phyloP scores from a whole-genome alignment of 2,888 invertebrate genomes.

The Rhimphoctona megacephalus region DNA sequence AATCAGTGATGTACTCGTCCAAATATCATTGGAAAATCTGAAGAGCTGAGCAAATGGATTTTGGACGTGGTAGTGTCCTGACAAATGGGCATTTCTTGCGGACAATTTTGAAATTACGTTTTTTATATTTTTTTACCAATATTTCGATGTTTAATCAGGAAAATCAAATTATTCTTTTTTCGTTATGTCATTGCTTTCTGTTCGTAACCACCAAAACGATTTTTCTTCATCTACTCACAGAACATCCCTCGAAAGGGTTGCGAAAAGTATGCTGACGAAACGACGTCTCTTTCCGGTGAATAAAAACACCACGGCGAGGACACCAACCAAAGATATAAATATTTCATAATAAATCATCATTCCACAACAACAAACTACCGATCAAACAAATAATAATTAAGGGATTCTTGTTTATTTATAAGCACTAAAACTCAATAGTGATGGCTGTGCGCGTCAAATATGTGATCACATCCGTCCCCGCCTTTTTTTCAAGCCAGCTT shows the following conservation, averaged over 20 bases:
- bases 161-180: background rate
- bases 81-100: background rate
- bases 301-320: constrained; percentile 87
- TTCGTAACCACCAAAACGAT: background rate
- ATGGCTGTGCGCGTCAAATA: background rate
- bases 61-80: background rate
- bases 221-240: constrained; percentile 86
- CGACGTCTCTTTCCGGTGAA: constrained; percentile 87
- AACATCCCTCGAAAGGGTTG: constrained; percentile 89
- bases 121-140: background rate
- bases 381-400: background rate
- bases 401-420: background rate
- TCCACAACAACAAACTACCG: constrained; percentile 76
- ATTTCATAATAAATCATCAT: constrained; percentile 88
- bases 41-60: background rate
- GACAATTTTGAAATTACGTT: background rate
- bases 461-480: background rate
- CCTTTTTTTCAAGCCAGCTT: constrained; percentile 1
- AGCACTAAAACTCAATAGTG: background rate
- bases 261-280: constrained; percentile 88
- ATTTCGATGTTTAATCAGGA: no score
- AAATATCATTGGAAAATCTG: background rate
- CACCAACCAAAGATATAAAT: constrained; percentile 90
- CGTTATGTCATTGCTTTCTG: no score
- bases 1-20: constrained; percentile 16